These are phyloP conservation scores for Babylonia areolata DNA, from an alignment of 1,140 invertebrate species.

Conservation along the genomic window DNA sequence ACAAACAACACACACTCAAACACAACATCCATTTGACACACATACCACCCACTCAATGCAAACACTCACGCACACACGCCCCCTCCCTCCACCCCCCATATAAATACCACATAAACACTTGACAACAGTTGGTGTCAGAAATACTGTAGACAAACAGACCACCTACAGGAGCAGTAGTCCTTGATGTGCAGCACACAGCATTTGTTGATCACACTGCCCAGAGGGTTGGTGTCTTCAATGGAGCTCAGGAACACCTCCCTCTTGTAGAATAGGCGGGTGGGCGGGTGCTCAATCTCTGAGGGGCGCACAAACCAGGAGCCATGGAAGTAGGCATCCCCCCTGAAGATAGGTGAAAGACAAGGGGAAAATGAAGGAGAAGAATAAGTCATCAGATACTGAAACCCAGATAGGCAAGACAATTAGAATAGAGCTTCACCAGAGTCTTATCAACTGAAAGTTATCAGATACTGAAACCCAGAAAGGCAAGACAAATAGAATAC, in stretches of 20 bases:
- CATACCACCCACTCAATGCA: background rate
- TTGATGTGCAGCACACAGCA: slow-evolving; percentile 88
- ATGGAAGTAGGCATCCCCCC: slow-evolving; percentile 88
- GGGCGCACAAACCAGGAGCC: slow-evolving; percentile 95
- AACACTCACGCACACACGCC: background rate
- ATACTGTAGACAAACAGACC: no score
- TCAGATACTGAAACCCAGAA: no score
- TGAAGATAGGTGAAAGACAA: slow-evolving; percentile 47
- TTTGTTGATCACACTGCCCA: slow-evolving; percentile 92
- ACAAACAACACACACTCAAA: background rate
- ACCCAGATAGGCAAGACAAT: no score
- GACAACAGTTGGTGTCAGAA: no score
- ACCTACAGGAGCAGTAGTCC: slow-evolving; percentile 89
- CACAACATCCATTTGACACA: background rate
- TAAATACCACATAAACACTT: background rate
- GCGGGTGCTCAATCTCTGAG: slow-evolving; percentile 86
- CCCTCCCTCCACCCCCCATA: no score
- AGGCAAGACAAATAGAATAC: no score
- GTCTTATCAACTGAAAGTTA: no score
- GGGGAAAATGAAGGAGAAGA: no score
- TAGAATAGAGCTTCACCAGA: no score
- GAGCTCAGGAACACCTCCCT: slow-evolving; percentile 95
- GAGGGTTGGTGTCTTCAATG: slow-evolving; percentile 91
- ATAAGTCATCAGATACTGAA: no score
- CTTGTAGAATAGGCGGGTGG: slow-evolving; percentile 89